Base-by-base conservation (phyloP, 2,113 vertebrate genomes). In the Mormyrus lacerda region DNA sequence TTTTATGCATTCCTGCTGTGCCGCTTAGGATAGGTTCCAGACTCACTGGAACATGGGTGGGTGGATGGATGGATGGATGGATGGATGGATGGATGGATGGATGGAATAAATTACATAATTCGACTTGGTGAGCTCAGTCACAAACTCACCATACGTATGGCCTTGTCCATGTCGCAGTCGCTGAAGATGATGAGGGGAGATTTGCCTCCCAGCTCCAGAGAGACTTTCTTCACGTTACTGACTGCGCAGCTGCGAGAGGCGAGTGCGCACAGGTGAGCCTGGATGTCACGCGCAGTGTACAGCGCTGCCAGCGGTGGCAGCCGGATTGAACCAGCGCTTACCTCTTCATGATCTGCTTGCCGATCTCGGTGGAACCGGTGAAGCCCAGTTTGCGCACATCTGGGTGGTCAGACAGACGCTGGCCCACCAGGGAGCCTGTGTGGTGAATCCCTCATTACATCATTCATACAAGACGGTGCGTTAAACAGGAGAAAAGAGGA, bases 291-390 rank as follows among this genome's bases (percentile, higher is more conserved):
- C 55, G 21, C 17, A 24, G 9, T 47, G 44, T 35, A 27, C 13
- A 17, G 8, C 17, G 44, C 24, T 10, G 44, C 42, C 21, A n/a
- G 61, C 2, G 21, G 35, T 3, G 87, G 58, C 13, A 44, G 11
- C 35, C 9, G 35, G 51, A 21, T 86, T 8, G 87, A 15, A 76
- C 65, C 13, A 35, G 27, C 39, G 51, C 91, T 93, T 55, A 97
- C 97, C 97, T 97, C 89, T 97, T 97, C 97, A 97, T 98, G 92
- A 97, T 97, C 45, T 97, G 97, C 92, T 97, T 98, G 4, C 97
- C 97, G 0, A 98, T 96, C 73, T 96, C 95, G 0, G 97, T 98
- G 87, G 97, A 97, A 50, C 97, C 97, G 0, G 97, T 98, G 92
- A 97, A 98, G 50, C 96, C 97, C 3, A 98, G 92, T 92, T 97